Base-by-base conservation (phyloP, 2,797 vertebrate genomes). In the Periophthalmus magnuspinnatus region DNA sequence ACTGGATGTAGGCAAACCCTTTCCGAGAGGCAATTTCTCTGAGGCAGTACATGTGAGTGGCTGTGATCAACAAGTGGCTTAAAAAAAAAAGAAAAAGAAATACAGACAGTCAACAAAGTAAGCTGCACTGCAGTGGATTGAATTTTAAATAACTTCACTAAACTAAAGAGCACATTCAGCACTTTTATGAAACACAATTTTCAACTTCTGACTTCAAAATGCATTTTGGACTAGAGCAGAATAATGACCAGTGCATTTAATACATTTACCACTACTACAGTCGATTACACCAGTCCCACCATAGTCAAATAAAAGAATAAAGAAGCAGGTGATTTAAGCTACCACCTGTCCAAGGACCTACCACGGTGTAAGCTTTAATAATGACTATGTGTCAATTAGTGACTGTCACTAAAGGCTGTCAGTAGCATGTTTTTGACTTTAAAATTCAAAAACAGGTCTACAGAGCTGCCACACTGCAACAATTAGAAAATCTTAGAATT, bases 31-130 rank as follows among this genome's bases (percentile, higher is more conserved):
- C 94, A 65, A 99, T 99, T 91, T 99, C 97, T 76, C 98, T 93
- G 91, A 99, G 93, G 84, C 97, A 99, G 90, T 97, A 99, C 96
- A 99, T 99, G 80, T 99, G 98, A 52, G 98, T 97, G 22, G 95
- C 97, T 58, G 97, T 99, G 80, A 99, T 94, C 79, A 99, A 77
- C 70, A 99, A 91, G 85, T 99, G 96, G 83, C 98, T 99, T 86
- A 11, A 68, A 72, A 71, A 24, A n/a, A 47, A 22, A 57, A n/a
- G n/a, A n/a, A n/a, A n/a, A n/a, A n/a, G 2, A 48, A 21, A 74
- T 10, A 65, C 13, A 55, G 5, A 14, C n/a, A n/a, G 21, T 21
- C 1, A 11, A 10, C 21, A 1, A n/a, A n/a, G n/a, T n/a, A n/a
- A n/a, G n/a, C n/a, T n/a, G n/a, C n/a, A n/a, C n/a, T n/a, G n/a